Percentiles rank a stretch among this genome's conserved stretches.
Conservation (phyloP, 2,797 vertebrate genomes). For the Lagodon rhomboides region DNA sequence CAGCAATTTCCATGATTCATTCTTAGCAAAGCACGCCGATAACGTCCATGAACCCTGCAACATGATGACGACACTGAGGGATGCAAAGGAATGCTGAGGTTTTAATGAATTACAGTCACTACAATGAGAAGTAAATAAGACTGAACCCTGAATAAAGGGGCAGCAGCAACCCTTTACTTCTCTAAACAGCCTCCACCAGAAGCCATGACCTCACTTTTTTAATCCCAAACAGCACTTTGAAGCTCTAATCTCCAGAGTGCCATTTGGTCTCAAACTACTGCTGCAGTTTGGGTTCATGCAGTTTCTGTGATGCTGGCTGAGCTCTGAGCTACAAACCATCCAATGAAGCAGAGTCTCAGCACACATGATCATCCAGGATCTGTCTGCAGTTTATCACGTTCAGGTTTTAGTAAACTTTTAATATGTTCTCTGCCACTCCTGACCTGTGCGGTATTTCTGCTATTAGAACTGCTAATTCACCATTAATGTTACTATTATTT, state of each 20-base stretch:
- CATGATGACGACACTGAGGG: slow-evolving; percentile 61
- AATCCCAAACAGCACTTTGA: slow-evolving; percentile 33
- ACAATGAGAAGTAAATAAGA: slow-evolving; percentile 43
- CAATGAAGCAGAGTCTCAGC: slow-evolving; percentile 9
- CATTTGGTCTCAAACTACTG: slow-evolving; percentile 35
- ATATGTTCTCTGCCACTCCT: background rate
- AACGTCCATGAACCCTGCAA: slow-evolving; percentile 68
- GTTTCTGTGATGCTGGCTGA: slow-evolving; percentile 27
- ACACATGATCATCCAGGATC: slow-evolving; percentile 6
- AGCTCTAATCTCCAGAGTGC: slow-evolving; percentile 45
- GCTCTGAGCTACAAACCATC: slow-evolving; percentile 11
- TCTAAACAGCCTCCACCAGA: slow-evolving; percentile 19
- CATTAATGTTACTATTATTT: background rate
- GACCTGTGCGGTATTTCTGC: background rate
- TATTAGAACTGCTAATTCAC: background rate
- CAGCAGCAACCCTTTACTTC: background rate
- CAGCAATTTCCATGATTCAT: slow-evolving; percentile 76
- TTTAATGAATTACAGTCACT: slow-evolving; percentile 61
- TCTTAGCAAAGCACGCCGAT: slow-evolving; percentile 64
- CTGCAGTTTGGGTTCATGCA: slow-evolving; percentile 45
- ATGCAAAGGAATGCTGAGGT: slow-evolving; percentile 40
- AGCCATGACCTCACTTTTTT: slow-evolving; percentile 41
- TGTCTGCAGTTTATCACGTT: slow-evolving; percentile 10
- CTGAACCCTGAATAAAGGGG: slow-evolving; percentile 19
- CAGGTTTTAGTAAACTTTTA: slow-evolving; percentile 3